Evolutionary conservation across 2,113 vertebrate species (phyloP), one percentile per base, ranked within the genome.

Genomic region (Empidonax alnorum): DNA sequence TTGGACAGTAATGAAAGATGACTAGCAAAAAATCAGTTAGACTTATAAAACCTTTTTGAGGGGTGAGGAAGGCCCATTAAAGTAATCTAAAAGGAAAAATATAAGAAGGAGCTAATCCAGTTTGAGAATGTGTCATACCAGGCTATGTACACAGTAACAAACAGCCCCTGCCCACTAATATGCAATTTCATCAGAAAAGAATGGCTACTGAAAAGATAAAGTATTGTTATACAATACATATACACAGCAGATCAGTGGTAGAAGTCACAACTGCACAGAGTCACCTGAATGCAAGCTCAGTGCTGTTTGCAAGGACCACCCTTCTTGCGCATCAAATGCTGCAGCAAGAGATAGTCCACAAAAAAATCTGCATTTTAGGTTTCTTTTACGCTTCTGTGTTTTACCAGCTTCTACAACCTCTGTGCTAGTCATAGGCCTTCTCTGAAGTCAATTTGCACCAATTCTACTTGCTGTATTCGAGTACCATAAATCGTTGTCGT

Each of bases 271-370:
- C 6, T 41, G 44, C 21, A 10, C 65, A 49, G 35, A 82, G 30
- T 2, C 16, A 7, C 8, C 6, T 2, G 31, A 82, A 59, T 5
- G 5, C 42, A 66, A 72, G 25, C 22, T 52, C 3, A 67, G 2
- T 1, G 10, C 50, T 35, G 8, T 61, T 73, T 58, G 23, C 35
- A 46, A 28, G 31, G 15, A 53, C 5, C 14, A 46, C 15, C 14
- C 12, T 69, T 55, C 44, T 13, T 0, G 0, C 33, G 14, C 53
- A 30, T 14, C 3, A 2, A 59, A 71, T 20, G 42, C 24, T 50
- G 18, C 37, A 59, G 33, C 52, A 83, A 47, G 25, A 67, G 14
- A 17, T 8, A 30, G 30, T 0, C n/a, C 42, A 44, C 22, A 44
- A 17, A 14, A 47, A 47, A 6, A 10, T 3, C 7, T 1, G 4